Percentiles rank a stretch among this genome's conserved stretches.
phyloP scores from a whole-genome alignment of 2,888 invertebrate genomes.

The Linyphia triangularis region DNA sequence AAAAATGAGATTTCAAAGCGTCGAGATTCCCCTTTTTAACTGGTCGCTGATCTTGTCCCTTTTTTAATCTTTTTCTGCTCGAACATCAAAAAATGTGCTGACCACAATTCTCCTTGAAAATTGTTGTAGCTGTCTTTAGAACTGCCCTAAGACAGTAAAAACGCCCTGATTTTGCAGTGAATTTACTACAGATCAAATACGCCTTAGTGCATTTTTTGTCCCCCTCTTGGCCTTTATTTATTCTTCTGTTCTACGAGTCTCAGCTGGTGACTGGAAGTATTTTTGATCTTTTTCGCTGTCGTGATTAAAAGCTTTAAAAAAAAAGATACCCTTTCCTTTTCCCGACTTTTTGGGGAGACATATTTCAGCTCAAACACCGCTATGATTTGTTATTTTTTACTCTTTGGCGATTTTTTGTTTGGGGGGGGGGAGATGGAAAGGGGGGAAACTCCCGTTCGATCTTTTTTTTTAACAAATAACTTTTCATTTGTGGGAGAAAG shows the following conservation, averaged over 20 bases:
- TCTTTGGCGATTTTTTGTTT: constrained; percentile 7
- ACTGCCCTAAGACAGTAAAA: background rate
- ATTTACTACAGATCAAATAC: constrained; percentile 42
- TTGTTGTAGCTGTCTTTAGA: constrained; percentile 25
- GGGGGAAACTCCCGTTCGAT: background rate
- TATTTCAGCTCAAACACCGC: constrained; percentile 42
- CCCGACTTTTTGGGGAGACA: constrained; percentile 13
- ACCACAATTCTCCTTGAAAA: background rate
- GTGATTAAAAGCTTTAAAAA: constrained; percentile 50
- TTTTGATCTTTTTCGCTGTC: constrained; percentile 37
- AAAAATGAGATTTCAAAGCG: too few species aligned
- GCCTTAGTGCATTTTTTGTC: constrained; percentile 30
- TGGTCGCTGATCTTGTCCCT: too few species aligned
- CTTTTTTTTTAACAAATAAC: constrained; percentile 37
- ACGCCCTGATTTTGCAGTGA: constrained; percentile 19
- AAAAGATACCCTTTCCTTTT: constrained; percentile 14
- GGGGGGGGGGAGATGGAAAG: background rate
- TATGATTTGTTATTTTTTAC: constrained; percentile 21
- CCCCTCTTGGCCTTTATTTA: constrained; percentile 4
- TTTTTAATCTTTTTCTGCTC: background rate
- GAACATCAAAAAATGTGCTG: background rate
- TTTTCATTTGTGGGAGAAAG: constrained; percentile 34
- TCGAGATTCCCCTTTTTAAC: too few species aligned
- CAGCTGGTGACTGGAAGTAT: constrained; percentile 27
- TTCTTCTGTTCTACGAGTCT: constrained; percentile 14